phyloP scores from a whole-genome alignment of 2,113 vertebrate genomes.

The Nycticebus coucang region DNA sequence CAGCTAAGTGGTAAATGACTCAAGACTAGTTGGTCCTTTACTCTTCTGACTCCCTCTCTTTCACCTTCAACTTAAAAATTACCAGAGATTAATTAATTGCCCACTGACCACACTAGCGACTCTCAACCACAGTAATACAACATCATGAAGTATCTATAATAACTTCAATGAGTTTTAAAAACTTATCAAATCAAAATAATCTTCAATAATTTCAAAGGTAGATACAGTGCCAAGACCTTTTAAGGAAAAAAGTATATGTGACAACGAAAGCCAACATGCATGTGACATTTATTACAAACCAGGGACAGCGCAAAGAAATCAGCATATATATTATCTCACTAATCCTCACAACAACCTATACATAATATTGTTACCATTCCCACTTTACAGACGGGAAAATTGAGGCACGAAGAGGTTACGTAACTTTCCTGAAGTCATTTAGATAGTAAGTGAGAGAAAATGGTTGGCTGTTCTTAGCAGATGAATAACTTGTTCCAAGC shows the following conservation, averaged over 20 bases:
- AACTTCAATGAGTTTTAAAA: background rate
- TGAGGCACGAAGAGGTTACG: background rate
- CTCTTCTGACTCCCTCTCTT: background rate
- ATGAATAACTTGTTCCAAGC: background rate
- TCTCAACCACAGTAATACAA: background rate
- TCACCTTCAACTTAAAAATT: conserved; percentile 12
- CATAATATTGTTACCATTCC: background rate
- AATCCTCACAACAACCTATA: background rate
- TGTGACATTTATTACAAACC: background rate
- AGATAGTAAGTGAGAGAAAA: background rate
- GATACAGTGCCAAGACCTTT: background rate
- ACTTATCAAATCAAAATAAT: conserved; percentile 11
- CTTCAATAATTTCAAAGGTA: background rate
- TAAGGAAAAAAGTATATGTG: background rate
- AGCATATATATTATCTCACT: background rate
- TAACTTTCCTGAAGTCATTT: background rate
- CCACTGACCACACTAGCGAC: background rate
- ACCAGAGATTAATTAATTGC: background rate
- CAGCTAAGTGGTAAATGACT: background rate
- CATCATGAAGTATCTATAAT: background rate
- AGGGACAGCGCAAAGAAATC: background rate
- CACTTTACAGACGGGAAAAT: conserved; percentile 29
- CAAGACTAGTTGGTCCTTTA: background rate
- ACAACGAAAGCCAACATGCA: background rate
- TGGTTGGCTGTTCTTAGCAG: background rate